Conservation (phyloP, 2,113 vertebrate species). For the Lipotes vexillifer region DNA sequence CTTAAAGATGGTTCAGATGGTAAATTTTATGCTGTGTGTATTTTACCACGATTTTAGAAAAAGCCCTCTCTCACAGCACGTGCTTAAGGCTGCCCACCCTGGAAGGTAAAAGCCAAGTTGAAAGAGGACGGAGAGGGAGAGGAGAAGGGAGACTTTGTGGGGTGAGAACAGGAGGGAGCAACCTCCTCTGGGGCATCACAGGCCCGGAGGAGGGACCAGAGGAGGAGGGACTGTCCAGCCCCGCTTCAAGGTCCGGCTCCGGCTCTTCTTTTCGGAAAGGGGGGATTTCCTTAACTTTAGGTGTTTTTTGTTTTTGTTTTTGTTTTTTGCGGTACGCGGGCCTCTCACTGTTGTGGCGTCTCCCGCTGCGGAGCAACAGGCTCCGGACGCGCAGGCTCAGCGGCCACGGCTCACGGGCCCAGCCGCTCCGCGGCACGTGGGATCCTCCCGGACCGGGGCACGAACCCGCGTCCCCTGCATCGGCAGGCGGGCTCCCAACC, state of each 20-base stretch:
- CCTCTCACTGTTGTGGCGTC: too few species aligned
- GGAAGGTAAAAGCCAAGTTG: background rate
- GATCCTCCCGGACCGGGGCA: too few species aligned
- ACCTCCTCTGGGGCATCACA: rapidly evolving
- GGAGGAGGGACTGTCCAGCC: background rate
- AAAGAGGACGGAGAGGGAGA: background rate
- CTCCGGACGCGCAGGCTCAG: too few species aligned
- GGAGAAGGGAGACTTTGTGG: too few species aligned
- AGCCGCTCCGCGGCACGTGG: too few species aligned
- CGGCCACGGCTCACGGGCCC: too few species aligned
- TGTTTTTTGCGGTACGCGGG: too few species aligned
- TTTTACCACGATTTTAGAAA: background rate
- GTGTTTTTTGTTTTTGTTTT: too few species aligned
- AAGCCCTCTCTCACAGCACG: background rate
- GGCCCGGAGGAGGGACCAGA: background rate
- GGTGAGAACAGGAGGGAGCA: background rate
- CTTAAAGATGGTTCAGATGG: background rate
- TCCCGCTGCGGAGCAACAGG: too few species aligned
- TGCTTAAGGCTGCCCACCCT: background rate
- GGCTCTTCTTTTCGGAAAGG: background rate
- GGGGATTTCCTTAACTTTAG: background rate
- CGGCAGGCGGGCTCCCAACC: too few species aligned
- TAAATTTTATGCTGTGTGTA: background rate
- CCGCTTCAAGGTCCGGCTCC: background rate
- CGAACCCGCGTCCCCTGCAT: too few species aligned